Evolutionary conservation across 1,140 invertebrate genomes (phyloP), one percentile per base, ranked within the genome.

Genomic region (Sitophilus oryzae): DNA sequence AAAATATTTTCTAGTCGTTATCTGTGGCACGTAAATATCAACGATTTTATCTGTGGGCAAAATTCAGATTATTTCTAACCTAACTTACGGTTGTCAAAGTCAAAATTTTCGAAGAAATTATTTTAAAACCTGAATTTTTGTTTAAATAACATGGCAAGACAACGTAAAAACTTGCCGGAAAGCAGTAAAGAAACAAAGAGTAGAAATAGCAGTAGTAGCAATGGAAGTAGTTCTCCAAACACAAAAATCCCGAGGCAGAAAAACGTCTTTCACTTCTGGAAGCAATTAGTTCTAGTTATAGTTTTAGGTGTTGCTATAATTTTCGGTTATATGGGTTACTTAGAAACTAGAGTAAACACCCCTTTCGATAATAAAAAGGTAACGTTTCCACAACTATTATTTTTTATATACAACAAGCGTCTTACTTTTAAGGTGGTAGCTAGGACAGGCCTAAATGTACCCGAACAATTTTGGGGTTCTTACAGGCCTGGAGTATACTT

Each of bases 401-500:
- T 1, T 16, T 8, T 19, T 20, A 47, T n/a, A 35, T 10, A 10
- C 0, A 2, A 4, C 10, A 8, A 21, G 9, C 4, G 14, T 11
- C 3, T 43, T 1, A 19, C 21, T 9, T 54, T 48, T 50, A 64
- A 86, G 83, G 79, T 89, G 44, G 84, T 92, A 1, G 65, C 76
- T 37, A 75, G 78, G 56, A 77, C 79, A 40, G 85, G 88, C 0
- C 66, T 88, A 30, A 79, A 84, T 43, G 81, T 87, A 15, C 84
- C 89, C 1, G 84, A 89, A 3, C 80, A 84, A 56, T 97, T 89
- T 74, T 98, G 95, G 95, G 93, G 94, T 15, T 83, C 85, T 0
- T 97, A 97, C 68, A 76, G 95, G 50, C 85, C 94, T 0, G 85
- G 89, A 3, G 77, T 86, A 6, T 96, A 93, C 71, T 90, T 93